Conservation (phyloP, 2,797 vertebrate genomes). For the Gambusia yucatana region DNA sequence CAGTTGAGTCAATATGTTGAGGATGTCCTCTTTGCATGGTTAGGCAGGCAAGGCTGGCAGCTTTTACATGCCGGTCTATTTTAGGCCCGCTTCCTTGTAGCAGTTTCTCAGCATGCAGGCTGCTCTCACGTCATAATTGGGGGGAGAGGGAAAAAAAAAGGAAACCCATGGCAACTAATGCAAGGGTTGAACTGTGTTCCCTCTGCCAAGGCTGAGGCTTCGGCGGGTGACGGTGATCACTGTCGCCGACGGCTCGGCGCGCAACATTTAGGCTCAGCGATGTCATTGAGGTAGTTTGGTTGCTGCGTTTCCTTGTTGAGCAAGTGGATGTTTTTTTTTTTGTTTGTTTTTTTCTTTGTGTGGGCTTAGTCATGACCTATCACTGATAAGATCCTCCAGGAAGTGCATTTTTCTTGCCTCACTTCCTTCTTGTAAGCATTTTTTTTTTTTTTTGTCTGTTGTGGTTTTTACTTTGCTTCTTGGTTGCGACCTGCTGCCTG, state of each 20-base stretch:
- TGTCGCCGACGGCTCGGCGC: constrained; percentile 3
- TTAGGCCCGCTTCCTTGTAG: constrained; percentile 78
- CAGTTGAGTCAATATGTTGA: constrained; percentile 51
- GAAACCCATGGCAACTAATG: constrained; percentile 84
- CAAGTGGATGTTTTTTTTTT: not conserved
- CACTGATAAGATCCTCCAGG: constrained; percentile 35
- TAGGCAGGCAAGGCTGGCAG: constrained; percentile 59
- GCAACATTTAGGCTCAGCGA: not conserved
- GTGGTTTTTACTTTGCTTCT: constrained; percentile 27
- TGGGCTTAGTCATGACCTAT: constrained; percentile 22
- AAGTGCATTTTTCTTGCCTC: constrained; percentile 42
- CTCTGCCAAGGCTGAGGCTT: constrained; percentile 55
- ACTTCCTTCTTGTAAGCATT: constrained; percentile 50
- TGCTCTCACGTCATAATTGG: constrained; percentile 77
- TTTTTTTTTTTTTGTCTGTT: not conserved
- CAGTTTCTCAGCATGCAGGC: constrained; percentile 80
- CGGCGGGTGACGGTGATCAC: constrained; percentile 53
- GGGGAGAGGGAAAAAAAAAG: constrained; percentile 45
- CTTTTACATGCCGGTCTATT: constrained; percentile 77
- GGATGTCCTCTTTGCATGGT: constrained; percentile 55
- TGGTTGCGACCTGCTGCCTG: not conserved
- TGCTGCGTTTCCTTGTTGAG: constrained; percentile 8
- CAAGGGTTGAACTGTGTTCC: constrained; percentile 71
- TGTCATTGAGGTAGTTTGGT: not conserved
- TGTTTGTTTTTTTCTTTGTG: not conserved